Evolutionary conservation across 2,888 invertebrate species (phyloP).

Genomic region (Spicauda simplicius): DNA sequence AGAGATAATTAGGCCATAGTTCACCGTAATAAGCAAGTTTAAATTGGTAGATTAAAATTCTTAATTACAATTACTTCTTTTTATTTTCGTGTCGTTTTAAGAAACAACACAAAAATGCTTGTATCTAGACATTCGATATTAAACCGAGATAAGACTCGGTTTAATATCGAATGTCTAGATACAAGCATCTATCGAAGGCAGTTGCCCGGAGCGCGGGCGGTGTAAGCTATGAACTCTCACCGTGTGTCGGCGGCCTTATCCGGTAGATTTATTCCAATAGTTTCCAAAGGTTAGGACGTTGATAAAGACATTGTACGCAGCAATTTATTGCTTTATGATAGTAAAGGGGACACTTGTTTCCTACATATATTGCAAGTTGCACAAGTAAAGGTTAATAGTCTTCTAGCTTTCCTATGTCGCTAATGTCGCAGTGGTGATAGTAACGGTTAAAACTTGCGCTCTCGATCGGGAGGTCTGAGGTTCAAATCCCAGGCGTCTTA

Average conservation of each 20-base stretch:
- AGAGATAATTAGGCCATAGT: too few relatives aligned
- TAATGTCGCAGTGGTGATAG: too few relatives aligned
- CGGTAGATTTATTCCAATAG: constrained; percentile 60
- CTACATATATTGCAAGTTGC: background rate
- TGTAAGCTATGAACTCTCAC: constrained; percentile 2
- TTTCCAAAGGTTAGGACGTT: constrained; percentile 48
- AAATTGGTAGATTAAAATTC: too few relatives aligned
- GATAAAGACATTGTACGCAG: constrained; percentile 40
- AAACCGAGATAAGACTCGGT: constrained; percentile 47
- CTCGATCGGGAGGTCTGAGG: too few relatives aligned
- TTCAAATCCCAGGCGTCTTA: too few relatives aligned
- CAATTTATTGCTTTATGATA: constrained; percentile 33
- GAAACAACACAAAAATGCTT: too few relatives aligned
- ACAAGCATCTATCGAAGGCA: constrained; percentile 53
- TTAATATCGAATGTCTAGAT: constrained; percentile 47
- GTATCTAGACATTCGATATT: constrained; percentile 47
- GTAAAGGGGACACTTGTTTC: constrained; percentile 13
- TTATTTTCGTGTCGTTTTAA: too few relatives aligned
- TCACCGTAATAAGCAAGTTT: too few relatives aligned
- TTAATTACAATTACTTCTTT: too few relatives aligned
- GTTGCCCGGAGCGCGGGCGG: constrained; percentile 59
- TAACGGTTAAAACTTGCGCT: too few relatives aligned
- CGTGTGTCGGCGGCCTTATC: constrained; percentile 63
- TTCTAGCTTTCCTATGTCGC: too few relatives aligned
- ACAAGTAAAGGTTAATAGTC: background rate